Conservation (phyloP, 2,113 vertebrate species). For the Malurus alboscapulatus region DNA sequence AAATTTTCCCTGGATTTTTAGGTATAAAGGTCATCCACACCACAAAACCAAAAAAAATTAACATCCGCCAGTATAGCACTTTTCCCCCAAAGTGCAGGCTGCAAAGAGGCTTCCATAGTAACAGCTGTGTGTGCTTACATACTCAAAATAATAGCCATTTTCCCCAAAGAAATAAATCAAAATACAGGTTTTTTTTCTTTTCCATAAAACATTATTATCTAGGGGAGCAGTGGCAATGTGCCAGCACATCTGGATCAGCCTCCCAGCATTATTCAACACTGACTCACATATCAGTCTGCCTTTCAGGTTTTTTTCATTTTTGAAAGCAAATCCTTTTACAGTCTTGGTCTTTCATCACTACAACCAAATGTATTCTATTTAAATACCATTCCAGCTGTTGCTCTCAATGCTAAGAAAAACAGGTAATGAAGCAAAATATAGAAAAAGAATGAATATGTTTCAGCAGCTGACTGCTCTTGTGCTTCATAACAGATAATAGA, state of each 20-base stretch:
- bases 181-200: background rate
- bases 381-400: background rate
- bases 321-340: slow-evolving; percentile 11
- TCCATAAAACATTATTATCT: background rate
- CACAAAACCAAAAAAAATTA: background rate
- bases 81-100: background rate
- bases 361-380: background rate
- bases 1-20: background rate
- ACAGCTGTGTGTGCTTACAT: background rate
- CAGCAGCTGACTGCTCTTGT: background rate
- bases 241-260: slow-evolving; percentile 27
- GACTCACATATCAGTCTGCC: background rate
- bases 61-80: background rate
- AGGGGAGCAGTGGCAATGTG: background rate
- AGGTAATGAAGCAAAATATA: background rate
- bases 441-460: background rate
- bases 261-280: background rate
- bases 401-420: background rate
- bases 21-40: background rate
- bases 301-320: background rate
- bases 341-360: background rate
- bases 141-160: background rate
- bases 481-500: background rate
- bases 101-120: background rate
- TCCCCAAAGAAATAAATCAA: slow-evolving; percentile 23